These are phyloP conservation scores for Chiloscyllium punctatum DNA, from an alignment of 2,797 vertebrate genomes.

Conservation along the genomic window DNA sequence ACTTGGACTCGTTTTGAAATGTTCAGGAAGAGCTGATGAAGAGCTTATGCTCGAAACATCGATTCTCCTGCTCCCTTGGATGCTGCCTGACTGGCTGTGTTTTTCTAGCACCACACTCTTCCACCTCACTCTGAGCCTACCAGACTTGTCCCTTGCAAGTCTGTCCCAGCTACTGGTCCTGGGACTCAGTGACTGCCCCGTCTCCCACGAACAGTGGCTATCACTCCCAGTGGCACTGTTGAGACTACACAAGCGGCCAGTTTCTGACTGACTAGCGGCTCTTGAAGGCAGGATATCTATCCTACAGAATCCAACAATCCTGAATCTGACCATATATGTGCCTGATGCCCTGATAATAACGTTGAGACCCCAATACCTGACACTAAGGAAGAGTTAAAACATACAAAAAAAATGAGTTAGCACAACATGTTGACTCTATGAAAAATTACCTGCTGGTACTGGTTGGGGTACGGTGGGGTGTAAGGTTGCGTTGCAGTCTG, in stretches of 20 bases:
- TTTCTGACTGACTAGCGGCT: background rate
- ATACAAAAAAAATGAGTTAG: background rate
- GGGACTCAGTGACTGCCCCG: background rate
- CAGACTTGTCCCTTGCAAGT: too few species aligned
- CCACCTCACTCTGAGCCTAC: background rate
- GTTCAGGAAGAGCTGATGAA: too few species aligned
- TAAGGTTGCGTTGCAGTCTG: conserved; percentile 59
- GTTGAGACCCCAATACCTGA: background rate
- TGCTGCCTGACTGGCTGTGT: too few species aligned
- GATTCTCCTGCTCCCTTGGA: too few species aligned
- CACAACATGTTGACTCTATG: background rate
- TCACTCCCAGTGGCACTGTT: background rate
- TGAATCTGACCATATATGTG: background rate
- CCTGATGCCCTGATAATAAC: background rate
- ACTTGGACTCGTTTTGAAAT: too few species aligned
- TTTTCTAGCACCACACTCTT: too few species aligned
- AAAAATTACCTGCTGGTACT: conserved; percentile 77
- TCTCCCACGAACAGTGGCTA: background rate
- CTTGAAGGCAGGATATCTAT: background rate
- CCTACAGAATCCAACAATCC: background rate
- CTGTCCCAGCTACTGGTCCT: background rate
- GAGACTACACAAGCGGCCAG: background rate
- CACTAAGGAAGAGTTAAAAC: background rate
- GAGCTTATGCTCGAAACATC: too few species aligned
- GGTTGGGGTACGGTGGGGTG: conserved; percentile 64